These are phyloP conservation scores for Dorcus hopei DNA, from an alignment of 2,888 invertebrate species.

Conservation along the genomic window DNA sequence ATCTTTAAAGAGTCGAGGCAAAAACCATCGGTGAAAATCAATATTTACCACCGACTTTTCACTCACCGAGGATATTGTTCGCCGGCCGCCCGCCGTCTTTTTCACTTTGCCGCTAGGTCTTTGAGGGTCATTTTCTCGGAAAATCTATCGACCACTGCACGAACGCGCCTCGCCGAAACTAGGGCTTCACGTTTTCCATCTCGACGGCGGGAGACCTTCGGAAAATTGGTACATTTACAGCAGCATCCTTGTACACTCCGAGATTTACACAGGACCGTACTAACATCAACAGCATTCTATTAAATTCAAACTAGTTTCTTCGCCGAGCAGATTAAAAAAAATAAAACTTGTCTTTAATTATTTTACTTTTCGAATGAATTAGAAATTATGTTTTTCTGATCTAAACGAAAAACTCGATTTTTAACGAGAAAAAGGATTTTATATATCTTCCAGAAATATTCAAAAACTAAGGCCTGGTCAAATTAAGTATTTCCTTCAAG, in stretches of 20 bases:
- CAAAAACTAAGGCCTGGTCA: too few species aligned
- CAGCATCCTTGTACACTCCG: slow-evolving; percentile 36
- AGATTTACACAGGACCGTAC: slow-evolving; percentile 23
- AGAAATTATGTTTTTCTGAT: neutral
- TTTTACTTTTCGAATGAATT: neutral
- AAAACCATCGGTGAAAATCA: slow-evolving; percentile 16
- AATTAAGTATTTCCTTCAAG: too few species aligned
- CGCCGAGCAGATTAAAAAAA: too few species aligned
- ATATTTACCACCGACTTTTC: slow-evolving; percentile 17
- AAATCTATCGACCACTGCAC: too few species aligned
- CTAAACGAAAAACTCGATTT: neutral
- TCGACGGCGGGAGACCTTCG: slow-evolving; percentile 41
- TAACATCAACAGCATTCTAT: neutral
- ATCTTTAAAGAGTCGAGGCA: slow-evolving; percentile 9
- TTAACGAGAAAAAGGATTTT: neutral
- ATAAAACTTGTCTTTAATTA: too few species aligned
- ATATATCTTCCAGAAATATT: too few species aligned
- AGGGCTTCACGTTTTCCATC: slow-evolving; percentile 41
- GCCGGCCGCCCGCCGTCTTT: too few species aligned
- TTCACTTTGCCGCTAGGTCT: too few species aligned
- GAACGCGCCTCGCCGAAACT: slow-evolving; percentile 22
- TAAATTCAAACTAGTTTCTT: neutral
- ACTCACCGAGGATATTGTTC: too few species aligned
- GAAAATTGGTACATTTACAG: slow-evolving; percentile 42
- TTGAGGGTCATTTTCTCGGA: too few species aligned